Evolutionary conservation across 2,888 invertebrate genomes (phyloP).

Genomic region (Andricus curvator): DNA sequence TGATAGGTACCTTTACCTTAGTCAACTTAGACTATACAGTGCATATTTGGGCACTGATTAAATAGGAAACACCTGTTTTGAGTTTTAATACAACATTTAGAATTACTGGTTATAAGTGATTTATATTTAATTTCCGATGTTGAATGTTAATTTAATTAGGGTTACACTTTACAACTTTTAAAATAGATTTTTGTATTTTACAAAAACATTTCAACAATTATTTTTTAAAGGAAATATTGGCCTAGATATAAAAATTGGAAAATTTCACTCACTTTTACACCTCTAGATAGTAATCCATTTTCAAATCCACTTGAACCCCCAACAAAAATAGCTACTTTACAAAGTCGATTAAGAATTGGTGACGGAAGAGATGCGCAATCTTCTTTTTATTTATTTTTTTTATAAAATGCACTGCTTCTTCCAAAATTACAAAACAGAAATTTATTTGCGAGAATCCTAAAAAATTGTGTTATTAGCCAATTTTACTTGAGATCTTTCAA

Average conservation of each 20-base stretch:
- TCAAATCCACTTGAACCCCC: conserved; percentile 79
- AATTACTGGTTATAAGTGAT: too few species aligned
- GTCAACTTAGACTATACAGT: too few species aligned
- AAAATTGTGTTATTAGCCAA: neutral
- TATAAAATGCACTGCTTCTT: neutral
- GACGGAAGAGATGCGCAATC: too few species aligned
- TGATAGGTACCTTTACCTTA: too few species aligned
- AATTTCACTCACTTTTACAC: conserved; percentile 69
- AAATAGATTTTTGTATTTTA: too few species aligned
- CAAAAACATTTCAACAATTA: neutral
- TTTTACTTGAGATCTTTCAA: neutral
- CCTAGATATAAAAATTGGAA: neutral
- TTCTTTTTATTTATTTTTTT: conserved; percentile 62
- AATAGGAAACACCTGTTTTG: too few species aligned
- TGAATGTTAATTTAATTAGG: too few species aligned
- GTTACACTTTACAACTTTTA: too few species aligned
- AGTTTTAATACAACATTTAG: too few species aligned
- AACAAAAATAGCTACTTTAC: conserved; percentile 78
- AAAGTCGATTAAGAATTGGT: too few species aligned
- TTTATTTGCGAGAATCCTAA: neutral
- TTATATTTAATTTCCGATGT: too few species aligned
- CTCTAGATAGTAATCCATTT: conserved; percentile 76
- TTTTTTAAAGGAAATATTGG: neutral
- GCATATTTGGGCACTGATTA: too few species aligned
- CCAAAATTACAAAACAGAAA: neutral